Evolutionary conservation across 1,140 invertebrate species (phyloP), one percentile per base, ranked within the genome.

Genomic region (Tigriopus japonicus): DNA sequence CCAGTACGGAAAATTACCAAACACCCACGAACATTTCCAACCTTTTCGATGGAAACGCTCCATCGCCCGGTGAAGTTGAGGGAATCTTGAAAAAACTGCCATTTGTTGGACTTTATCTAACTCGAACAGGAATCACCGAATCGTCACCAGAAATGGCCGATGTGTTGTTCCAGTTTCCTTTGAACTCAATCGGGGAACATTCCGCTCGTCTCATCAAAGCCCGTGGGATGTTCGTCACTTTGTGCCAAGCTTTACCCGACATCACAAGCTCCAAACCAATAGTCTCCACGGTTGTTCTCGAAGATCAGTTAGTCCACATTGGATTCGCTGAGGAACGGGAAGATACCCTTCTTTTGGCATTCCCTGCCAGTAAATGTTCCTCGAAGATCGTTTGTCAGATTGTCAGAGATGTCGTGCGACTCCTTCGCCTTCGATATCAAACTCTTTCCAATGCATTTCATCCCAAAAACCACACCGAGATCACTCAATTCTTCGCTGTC

Each of bases 101-200:
- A 2, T 58, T 41, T 42, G 40, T 23, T 1, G 23, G n/a, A 5
- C n/a, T 59, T 2, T 59, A 17, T 49, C 58, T 59, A 3, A 23
- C 55, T n/a, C 17, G 17, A 24, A 45, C n/a, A 5, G 15, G 15
- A 9, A 15, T 58, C 13, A 41, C 24, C 5, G 55, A 58, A n/a
- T 3, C 55, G 9, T 58, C 55, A 9, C 55, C 55, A 42, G 58
- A 59, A 12, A 13, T n/a, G 14, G 41, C 41, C 10, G 42, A 49
- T 49, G 42, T 59, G 15, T n/a, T 59, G 7, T 59, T 49, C 24
- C 42, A 59, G 17, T 59, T 42, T 59, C 58, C 58, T 5, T 14
- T 15, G 9, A n/a, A 58, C 17, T 35, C 9, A 9, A 9, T 35
- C 9, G 42, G 14, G 6, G 10, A 17, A 2, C 14, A 19, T n/a